These are phyloP conservation scores for Drosophila pegasa DNA, from an alignment of 2,888 invertebrate species.

Conservation along the genomic window DNA sequence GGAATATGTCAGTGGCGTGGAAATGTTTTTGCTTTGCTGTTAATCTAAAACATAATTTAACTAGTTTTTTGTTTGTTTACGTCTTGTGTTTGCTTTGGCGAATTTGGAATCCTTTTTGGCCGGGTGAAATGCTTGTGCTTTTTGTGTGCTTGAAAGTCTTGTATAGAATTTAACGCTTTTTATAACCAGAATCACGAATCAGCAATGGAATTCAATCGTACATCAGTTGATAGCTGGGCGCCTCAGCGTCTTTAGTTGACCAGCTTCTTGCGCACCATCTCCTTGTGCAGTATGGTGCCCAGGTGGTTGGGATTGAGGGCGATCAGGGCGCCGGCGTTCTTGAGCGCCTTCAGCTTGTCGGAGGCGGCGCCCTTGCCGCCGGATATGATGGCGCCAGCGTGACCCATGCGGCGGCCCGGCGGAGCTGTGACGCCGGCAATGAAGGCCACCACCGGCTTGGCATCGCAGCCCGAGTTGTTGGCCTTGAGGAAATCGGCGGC, in stretches of 20 bases:
- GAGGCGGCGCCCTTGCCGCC: conserved; percentile 99
- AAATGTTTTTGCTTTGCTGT: not conserved
- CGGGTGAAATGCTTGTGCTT: not conserved
- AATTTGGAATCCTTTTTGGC: not conserved
- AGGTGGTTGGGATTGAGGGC: conserved; percentile 96
- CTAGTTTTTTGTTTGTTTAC: not conserved
- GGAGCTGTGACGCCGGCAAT: conserved; percentile 99
- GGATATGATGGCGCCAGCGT: conserved; percentile 99
- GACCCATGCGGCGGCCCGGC: conserved; percentile 99
- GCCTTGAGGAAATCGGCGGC: conserved; percentile 95
- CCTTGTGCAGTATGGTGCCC: conserved; percentile 93
- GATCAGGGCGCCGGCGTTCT: conserved; percentile 95
- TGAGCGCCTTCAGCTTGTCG: conserved; percentile 97
- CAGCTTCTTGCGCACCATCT: conserved; percentile 91
- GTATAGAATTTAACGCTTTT: not conserved
- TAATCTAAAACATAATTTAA: not conserved
- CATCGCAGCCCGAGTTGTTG: conserved; percentile 92
- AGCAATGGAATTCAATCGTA: not conserved
- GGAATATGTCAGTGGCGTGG: not conserved
- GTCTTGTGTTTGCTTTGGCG: not conserved
- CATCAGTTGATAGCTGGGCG: not conserved
- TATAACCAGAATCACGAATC: conserved; percentile 9
- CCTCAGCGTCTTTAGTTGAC: no score
- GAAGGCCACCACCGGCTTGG: conserved; percentile 99
- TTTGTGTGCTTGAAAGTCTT: not conserved